Percentiles rank a stretch among this genome's conserved stretches.
These are phyloP conservation scores for Ascidia mentula DNA, from an alignment of 23 tunicate genomes.

Conservation along the genomic window DNA sequence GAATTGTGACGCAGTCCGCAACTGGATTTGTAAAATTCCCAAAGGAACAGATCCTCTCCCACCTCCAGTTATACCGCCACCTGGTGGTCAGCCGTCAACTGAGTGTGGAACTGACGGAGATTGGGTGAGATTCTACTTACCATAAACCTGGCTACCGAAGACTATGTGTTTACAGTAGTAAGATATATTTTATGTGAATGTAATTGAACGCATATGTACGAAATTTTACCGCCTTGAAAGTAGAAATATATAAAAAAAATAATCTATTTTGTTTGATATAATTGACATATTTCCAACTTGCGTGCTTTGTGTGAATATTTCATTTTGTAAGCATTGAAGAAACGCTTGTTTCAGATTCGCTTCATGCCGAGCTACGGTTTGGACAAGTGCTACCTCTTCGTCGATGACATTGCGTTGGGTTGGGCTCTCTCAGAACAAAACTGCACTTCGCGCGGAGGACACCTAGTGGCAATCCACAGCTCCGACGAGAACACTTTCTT, in stretches of 20 bases:
- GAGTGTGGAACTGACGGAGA: conserved; percentile 68
- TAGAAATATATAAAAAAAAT: no score
- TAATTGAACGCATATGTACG: no score
- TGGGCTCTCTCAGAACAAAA: conserved; percentile 60
- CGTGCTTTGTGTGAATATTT: neutral
- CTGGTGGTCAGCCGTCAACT: conserved; percentile 45
- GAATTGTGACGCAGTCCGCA: conserved; percentile 66
- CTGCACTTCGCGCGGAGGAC: conserved; percentile 67
- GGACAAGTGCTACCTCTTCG: conserved; percentile 82
- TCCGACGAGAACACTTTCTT: conserved; percentile 61
- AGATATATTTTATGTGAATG: no score
- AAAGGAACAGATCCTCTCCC: conserved; percentile 41
- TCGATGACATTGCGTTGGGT: conserved; percentile 12
- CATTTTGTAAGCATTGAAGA: neutral
- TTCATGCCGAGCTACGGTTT: conserved; percentile 30
- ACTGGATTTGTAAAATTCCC: conserved; percentile 80
- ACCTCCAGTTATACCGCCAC: conserved; percentile 72
- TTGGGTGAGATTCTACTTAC: conserved; percentile 68
- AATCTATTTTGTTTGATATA: no score
- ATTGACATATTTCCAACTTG: no score
- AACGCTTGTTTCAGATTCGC: conserved; percentile 22
- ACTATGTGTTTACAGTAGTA: no score
- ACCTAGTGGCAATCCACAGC: conserved; percentile 80
- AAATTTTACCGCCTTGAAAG: no score
- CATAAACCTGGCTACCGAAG: no score